Conservation (phyloP, 2,113 vertebrate species). For the Bubo bubo region DNA sequence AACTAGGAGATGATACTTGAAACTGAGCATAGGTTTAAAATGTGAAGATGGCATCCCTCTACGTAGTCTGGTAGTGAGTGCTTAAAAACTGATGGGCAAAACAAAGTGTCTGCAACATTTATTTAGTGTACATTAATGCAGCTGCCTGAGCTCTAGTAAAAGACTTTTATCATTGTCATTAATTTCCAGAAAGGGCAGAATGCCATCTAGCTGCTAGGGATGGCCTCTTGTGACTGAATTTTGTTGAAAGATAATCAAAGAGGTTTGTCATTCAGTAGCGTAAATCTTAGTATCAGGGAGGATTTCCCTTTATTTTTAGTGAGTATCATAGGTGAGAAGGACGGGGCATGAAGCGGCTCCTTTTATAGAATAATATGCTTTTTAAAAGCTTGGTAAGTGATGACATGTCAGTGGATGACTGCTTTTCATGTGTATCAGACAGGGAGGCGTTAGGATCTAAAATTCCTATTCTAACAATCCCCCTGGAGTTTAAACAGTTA, state of each 20-base stretch:
- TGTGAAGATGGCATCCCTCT: background rate
- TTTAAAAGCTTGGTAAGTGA: slow-evolving; percentile 16
- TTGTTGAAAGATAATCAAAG: slow-evolving; percentile 35
- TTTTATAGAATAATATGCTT: slow-evolving; percentile 10
- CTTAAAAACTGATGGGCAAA: background rate
- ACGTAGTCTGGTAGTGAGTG: background rate
- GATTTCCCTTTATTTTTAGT: slow-evolving; percentile 20
- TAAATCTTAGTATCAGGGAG: slow-evolving; percentile 1
- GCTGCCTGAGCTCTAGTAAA: background rate
- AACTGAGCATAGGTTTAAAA: background rate
- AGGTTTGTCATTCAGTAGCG: background rate
- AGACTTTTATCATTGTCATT: background rate
- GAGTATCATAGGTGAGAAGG: background rate
- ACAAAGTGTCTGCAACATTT: background rate
- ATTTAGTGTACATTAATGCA: background rate
- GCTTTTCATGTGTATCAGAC: background rate
- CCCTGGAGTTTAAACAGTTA: background rate
- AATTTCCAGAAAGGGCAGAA: slow-evolving; percentile 3
- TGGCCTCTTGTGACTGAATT: background rate
- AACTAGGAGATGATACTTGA: rapidly evolving
- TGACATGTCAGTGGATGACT: background rate
- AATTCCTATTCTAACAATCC: background rate
- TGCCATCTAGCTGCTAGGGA: background rate
- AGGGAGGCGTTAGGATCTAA: background rate
- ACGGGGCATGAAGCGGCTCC: background rate